phyloP scores from a whole-genome alignment of 2,888 invertebrate genomes.

The Scelioninae gen. 1 region DNA sequence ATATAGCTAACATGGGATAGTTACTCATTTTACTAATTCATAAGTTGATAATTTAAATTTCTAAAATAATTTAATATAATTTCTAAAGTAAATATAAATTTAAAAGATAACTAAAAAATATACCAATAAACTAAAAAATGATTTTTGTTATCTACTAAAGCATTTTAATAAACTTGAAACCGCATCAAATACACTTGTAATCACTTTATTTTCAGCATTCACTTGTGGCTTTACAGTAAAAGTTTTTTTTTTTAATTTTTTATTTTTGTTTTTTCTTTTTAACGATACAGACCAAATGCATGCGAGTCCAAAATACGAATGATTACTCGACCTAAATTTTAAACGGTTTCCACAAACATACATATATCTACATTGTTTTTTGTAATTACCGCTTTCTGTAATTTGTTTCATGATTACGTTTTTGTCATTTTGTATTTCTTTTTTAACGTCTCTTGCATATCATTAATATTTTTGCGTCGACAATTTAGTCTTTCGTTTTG shows the following conservation, averaged over 20 bases:
- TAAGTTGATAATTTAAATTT: too few relatives aligned
- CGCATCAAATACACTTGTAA: slow-evolving; percentile 78
- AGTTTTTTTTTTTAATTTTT: slow-evolving; percentile 74
- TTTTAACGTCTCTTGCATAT: slow-evolving; percentile 45
- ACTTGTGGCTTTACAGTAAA: slow-evolving; percentile 82
- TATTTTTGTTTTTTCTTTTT: slow-evolving; percentile 70
- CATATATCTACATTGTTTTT: slow-evolving; percentile 68
- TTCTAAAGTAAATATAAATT: too few relatives aligned
- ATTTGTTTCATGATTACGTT: slow-evolving; percentile 74
- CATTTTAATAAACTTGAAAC: slow-evolving; percentile 36
- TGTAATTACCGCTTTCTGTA: slow-evolving; percentile 57
- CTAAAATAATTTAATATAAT: too few relatives aligned
- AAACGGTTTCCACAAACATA: slow-evolving; percentile 70
- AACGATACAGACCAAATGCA: slow-evolving; percentile 81
- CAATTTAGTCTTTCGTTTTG: slow-evolving; percentile 63
- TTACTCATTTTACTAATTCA: too few relatives aligned
- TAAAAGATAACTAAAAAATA: too few relatives aligned
- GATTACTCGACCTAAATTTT: slow-evolving; percentile 73
- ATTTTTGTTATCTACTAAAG: slow-evolving; percentile 2
- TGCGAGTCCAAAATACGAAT: slow-evolving; percentile 77
- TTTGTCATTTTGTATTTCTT: slow-evolving; percentile 70
- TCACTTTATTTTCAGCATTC: slow-evolving; percentile 83
- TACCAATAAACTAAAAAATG: too few relatives aligned
- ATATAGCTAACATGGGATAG: too few relatives aligned
- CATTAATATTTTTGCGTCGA: slow-evolving; percentile 69